Evolutionary conservation across 2,888 invertebrate genomes (phyloP), one percentile per base, ranked within the genome.

Genomic region (Pseudococcus viburni): DNA sequence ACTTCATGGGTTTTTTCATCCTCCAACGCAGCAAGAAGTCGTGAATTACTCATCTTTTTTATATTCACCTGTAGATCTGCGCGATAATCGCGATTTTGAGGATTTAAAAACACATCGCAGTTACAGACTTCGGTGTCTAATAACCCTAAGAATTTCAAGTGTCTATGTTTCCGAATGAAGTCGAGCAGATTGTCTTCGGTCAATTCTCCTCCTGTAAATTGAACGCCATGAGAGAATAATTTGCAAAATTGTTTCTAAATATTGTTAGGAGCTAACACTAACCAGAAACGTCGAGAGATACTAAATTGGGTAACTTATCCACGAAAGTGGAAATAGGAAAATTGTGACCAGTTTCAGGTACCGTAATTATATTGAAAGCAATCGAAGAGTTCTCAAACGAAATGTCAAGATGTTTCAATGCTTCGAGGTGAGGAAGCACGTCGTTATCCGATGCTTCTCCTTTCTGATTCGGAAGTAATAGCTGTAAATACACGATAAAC

Each of bases 261-360:
- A 22, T 22, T 64, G 0, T 1, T 22, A 4, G 22, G 5, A 22
- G 6, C 22, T 0, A 86, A 89, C 89, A 90, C 90, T 89, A 90
- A 92, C 94, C 94, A 88, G 95, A 95, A 88, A 95, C 92, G 91
- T 95, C 95, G 89, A 95, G 91, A 46, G 93, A 94, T 42, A 92
- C 91, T 80, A 95, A 91, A 90, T 93, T 91, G 73, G 94, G 94
- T 90, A 94, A 92, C 89, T 92, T 92, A 89, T 92, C 90, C 33
- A 91, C 90, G 89, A 91, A 91, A 90, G 92, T 92, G 88, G 94
- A 91, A 88, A 94, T 88, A 42, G 55, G 89, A 33, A 87, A 87
- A 19, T 51, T 19, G n/a, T 83, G 22, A 12, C 87, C 11, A 15
- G 26, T 12, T 9, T 87, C 87, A 7, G 86, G 46, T 11, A 17